Evolutionary conservation across 1,140 invertebrate genomes (phyloP), one percentile per base, ranked within the genome.

Genomic region (Leptonema lineaticorne): DNA sequence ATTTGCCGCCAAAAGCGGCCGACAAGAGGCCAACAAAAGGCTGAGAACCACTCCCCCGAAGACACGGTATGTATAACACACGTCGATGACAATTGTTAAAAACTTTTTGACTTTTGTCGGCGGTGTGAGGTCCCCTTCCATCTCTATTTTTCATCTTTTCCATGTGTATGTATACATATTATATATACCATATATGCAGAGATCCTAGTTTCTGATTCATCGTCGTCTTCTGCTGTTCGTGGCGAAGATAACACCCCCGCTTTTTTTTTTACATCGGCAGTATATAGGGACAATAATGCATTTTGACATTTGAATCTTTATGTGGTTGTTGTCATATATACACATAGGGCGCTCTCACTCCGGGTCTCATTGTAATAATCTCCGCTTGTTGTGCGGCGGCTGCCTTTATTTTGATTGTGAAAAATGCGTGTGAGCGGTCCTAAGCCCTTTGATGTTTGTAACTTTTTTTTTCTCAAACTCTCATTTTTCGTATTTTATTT

Each of bases 281-380:
- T 20, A 22, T 8, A 9, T 20, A 24, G 50, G 20, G 62, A 64
- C 62, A 64, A 64, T 64, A 50, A 64, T 64, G 62, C 62, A 64
- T 64, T 64, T 64, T 64, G 62, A 64, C 62, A 46, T 64, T 64
- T 48, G 62, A 64, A 64, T 64, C 62, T 64, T 64, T 64, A 62
- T 62, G 58, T 20, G n/a, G 58, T 28, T 2, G n/a, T n/a, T 9
- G 6, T 11, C 24, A n/a, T 6, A 24, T 22, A 37, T 37, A 37
- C 59, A 62, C 59, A 45, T 53, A 64, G 62, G 62, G 62, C 62
- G 62, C 62, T 64, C 37, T 46, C 62, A 33, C 58, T 59, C 26
- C 37, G 37, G 16, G 37, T 41, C 37, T 41, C 50, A 53, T 53
- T 64, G 62, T 64, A 45, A n/a, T n/a, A n/a, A n/a, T 14, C 50